These are phyloP conservation scores for Leptopterna dolabrata DNA, from an alignment of 2,888 invertebrate species.

Conservation along the genomic window DNA sequence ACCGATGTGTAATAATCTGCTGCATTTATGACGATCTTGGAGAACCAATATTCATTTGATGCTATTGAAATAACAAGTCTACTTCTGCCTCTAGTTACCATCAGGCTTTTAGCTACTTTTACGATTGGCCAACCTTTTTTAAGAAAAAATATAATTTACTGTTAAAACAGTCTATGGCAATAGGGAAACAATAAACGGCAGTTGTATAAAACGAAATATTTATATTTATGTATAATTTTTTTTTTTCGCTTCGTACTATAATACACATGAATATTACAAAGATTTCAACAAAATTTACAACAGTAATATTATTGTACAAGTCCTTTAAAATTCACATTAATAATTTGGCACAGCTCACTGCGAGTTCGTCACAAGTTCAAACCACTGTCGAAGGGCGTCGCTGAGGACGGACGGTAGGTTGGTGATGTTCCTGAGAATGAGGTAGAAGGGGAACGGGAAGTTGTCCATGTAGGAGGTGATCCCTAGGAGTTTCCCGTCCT, in stretches of 20 bases:
- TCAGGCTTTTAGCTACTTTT: too few relatives aligned
- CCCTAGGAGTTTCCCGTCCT: conserved; percentile 71
- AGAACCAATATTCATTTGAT: too few relatives aligned
- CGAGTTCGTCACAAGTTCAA: conserved; percentile 80
- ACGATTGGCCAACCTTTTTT: too few relatives aligned
- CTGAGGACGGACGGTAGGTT: conserved; percentile 90
- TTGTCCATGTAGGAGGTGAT: conserved; percentile 90
- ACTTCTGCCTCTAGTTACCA: too few relatives aligned
- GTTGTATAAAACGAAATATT: background rate
- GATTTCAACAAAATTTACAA: background rate
- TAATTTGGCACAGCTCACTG: background rate
- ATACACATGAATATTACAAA: background rate
- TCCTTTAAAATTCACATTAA: background rate
- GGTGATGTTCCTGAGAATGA: conserved; percentile 89
- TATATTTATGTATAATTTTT: background rate
- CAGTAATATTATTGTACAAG: background rate
- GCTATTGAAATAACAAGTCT: too few relatives aligned
- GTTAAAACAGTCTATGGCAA: too few relatives aligned
- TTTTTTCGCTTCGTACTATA: background rate
- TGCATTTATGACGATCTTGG: too few relatives aligned
- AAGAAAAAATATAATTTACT: too few relatives aligned
- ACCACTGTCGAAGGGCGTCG: conserved; percentile 98
- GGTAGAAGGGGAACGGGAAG: conserved; percentile 98
- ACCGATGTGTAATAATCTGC: too few relatives aligned
- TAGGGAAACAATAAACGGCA: background rate